Evolutionary conservation across 2,113 vertebrate species (phyloP).

Genomic region (Syrmaticus mikado): DNA sequence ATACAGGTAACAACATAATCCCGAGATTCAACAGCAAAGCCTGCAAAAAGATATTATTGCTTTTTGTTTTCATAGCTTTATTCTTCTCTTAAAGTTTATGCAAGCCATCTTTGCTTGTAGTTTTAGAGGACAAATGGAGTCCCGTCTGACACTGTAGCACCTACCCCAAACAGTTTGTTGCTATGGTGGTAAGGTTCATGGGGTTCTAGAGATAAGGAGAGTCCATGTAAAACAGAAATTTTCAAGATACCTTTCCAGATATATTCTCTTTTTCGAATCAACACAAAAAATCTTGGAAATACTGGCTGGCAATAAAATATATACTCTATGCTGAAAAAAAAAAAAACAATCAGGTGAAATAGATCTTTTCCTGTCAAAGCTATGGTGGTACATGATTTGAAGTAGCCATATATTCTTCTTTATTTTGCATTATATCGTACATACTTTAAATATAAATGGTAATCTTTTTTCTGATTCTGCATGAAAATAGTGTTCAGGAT

Average conservation of each 20-base stretch:
- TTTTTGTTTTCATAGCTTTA: neutral
- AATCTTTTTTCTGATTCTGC: neutral
- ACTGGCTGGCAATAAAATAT: neutral
- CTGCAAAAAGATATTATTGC: neutral
- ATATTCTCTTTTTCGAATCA: neutral
- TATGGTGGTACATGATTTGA: neutral
- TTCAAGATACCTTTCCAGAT: neutral
- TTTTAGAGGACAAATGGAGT: neutral
- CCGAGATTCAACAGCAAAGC: neutral
- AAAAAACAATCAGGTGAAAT: neutral
- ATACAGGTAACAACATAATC: slow-evolving; percentile 82
- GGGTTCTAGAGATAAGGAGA: neutral
- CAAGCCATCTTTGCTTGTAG: neutral
- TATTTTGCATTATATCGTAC: neutral
- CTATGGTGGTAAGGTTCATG: neutral
- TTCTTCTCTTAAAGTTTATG: neutral
- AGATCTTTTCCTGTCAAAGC: neutral
- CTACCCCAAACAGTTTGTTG: neutral
- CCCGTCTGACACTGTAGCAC: neutral
- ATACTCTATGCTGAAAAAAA: neutral
- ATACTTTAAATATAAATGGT: neutral
- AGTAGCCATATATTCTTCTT: neutral
- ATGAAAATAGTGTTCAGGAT: neutral
- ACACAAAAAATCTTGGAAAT: neutral
- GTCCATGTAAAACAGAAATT: neutral